Percentiles rank a stretch among this genome's conserved stretches.
phyloP scores from a whole-genome alignment of 2,113 vertebrate species.

The Sphaerodactylus townsendi region DNA sequence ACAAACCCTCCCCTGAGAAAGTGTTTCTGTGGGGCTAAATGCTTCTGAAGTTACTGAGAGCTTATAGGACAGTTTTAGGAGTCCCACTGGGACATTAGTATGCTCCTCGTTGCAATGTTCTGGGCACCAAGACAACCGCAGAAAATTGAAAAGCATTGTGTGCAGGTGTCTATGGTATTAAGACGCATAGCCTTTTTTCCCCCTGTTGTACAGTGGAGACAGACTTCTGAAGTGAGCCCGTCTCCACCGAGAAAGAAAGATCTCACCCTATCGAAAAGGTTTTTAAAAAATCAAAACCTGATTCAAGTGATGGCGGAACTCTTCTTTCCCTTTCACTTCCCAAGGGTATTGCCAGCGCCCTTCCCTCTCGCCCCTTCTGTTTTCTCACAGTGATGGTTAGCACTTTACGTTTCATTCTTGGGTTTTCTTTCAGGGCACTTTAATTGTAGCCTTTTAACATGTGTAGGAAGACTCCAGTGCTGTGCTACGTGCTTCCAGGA shows the following conservation, averaged over 20 bases:
- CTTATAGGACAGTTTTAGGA: conserved; percentile 14
- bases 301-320: conserved; percentile 31
- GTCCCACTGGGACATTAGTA: conserved; percentile 4
- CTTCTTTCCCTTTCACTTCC: conserved; percentile 1
- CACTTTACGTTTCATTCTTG: conserved; percentile 70
- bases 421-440: conserved; percentile 56
- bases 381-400: conserved; percentile 48
- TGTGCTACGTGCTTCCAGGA: conserved; percentile 30
- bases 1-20: neutral
- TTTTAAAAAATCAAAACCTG: neutral
- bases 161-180: conserved; percentile 26
- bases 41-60: neutral
- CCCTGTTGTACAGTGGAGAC: conserved; percentile 30
- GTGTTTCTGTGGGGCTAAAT: conserved; percentile 25
- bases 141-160: neutral
- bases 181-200: conserved; percentile 33
- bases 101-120: conserved; percentile 7
- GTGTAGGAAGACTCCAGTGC: conserved; percentile 25
- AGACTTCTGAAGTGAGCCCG: conserved; percentile 18
- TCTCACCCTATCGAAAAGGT: conserved; percentile 50
- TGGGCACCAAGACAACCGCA: neutral
- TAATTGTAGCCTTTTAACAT: conserved; percentile 27
- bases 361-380: neutral
- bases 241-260: conserved; percentile 20
- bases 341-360: too few species aligned